A percentile compares a stretch with the other conserved stretches of the same genome.
These are phyloP conservation scores for Linurgus olivaceus DNA, from an alignment of 2,797 vertebrate species.

Conservation along the genomic window DNA sequence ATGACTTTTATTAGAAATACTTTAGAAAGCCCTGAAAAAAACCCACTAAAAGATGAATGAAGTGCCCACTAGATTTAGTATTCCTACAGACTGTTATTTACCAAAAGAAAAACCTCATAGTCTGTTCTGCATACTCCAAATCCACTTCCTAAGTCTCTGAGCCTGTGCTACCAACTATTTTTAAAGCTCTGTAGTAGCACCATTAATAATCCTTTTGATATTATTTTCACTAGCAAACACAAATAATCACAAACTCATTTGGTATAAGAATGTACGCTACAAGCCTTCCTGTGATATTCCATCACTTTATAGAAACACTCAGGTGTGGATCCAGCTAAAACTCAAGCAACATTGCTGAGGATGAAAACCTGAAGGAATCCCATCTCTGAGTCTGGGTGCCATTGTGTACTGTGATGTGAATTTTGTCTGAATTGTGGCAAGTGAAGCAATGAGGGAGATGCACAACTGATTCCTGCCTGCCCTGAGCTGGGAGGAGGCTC, in stretches of 20 bases:
- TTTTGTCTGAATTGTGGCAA: neutral
- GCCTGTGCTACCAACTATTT: neutral
- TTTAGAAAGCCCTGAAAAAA: neutral
- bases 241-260: constrained; percentile 1
- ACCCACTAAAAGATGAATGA: constrained; percentile 5
- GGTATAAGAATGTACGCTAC: neutral
- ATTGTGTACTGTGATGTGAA: neutral
- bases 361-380: neutral
- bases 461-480: neutral
- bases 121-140: neutral
- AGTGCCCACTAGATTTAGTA: constrained; percentile 17
- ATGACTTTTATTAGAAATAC: neutral
- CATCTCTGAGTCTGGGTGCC: neutral
- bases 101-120: neutral
- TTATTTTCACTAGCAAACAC: neutral
- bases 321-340: neutral
- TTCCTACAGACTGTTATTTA: neutral
- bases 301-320: neutral
- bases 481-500: neutral
- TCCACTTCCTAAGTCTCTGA: neutral
- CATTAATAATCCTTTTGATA: constrained; percentile 7
- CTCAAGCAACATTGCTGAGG: neutral
- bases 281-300: neutral
- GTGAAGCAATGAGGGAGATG: neutral
- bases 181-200: neutral